Percentiles rank a stretch among this genome's conserved stretches.
Conservation (phyloP, 2,797 vertebrate genomes). For the Pseudochaenichthys georgianus region DNA sequence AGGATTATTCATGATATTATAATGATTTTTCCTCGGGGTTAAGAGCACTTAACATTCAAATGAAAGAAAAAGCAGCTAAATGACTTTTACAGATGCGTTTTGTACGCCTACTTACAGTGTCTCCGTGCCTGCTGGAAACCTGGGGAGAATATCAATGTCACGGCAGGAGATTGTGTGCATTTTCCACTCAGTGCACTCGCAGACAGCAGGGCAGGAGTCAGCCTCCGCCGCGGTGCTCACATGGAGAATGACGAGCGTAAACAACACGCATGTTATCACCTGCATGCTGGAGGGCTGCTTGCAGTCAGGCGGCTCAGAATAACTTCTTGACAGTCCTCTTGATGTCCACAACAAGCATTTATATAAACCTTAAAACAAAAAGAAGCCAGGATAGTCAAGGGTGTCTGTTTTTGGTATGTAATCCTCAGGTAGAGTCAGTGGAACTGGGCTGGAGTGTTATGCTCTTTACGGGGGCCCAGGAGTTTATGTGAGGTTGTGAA, state of each 20-base stretch:
- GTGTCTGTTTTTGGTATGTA: background rate
- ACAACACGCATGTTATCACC: slow-evolving; percentile 68
- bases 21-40: slow-evolving; percentile 69
- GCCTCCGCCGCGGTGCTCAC: slow-evolving; percentile 46
- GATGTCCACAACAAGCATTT: slow-evolving; percentile 21
- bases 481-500: slow-evolving; percentile 39
- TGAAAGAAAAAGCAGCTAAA: slow-evolving; percentile 32
- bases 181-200: slow-evolving; percentile 90
- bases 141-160: slow-evolving; percentile 88
- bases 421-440: slow-evolving; percentile 32
- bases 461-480: slow-evolving; percentile 31
- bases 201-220: slow-evolving; percentile 81
- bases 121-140: slow-evolving; percentile 89
- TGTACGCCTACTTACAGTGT: slow-evolving; percentile 90
- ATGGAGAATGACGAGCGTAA: slow-evolving; percentile 64
- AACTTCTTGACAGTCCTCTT: slow-evolving; percentile 15
- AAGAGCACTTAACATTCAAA: slow-evolving; percentile 59
- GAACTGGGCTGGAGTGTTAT: background rate
- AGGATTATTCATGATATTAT: slow-evolving; percentile 57
- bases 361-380: background rate
- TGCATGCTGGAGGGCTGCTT: slow-evolving; percentile 63
- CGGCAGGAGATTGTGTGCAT: slow-evolving; percentile 90
- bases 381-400: background rate
- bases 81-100: slow-evolving; percentile 63
- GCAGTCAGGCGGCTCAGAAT: background rate